Evolutionary conservation across 2,888 invertebrate species (phyloP), one percentile per base, ranked within the genome.

Genomic region (Ethmia dodecea): DNA sequence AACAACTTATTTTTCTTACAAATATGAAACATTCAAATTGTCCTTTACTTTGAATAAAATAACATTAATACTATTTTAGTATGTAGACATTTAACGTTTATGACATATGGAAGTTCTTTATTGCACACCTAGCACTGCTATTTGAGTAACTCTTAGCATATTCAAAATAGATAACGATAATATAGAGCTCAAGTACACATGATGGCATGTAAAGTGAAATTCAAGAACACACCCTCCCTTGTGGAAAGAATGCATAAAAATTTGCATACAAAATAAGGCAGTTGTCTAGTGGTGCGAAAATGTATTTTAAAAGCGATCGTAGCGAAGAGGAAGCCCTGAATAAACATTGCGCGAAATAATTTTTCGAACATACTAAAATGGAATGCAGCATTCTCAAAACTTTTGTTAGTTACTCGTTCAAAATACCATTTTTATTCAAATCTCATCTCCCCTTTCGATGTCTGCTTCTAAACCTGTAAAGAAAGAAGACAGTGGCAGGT

Each of bases 401-500:
- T 29, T 33, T 29, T 18, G 26, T 31, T 24, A 14, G 28, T 13
- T 22, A 26, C 28, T 13, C 37, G 13, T 37, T 37, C 24, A 38
- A 31, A 38, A 38, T 28, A 31, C 35, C 35, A 30, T 39, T 39
- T 35, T 39, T 35, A 39, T 39, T 39, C 35, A 31, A 32, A 22
- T 29, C 31, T 20, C 18, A 14, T 26, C 28, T 31, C 33, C 33
- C 29, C 31, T 25, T 42, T 48, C 40, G 45, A 37, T 35, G 39
- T 42, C 20, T 33, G 54, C 49, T 60, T 59, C 52, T 22, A 58
- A 55, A 60, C 52, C 48, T 49, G 51, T 49, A 52, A 47, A 49
- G 49, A 49, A 47, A 54, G 54, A 47, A 62, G 58, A 55, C 57
- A 58, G 55, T 60, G 63, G 63, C 54, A 59, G 60, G 59, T 57